These are phyloP conservation scores for Euura lappo DNA, from an alignment of 1,140 invertebrate genomes.

Conservation along the genomic window DNA sequence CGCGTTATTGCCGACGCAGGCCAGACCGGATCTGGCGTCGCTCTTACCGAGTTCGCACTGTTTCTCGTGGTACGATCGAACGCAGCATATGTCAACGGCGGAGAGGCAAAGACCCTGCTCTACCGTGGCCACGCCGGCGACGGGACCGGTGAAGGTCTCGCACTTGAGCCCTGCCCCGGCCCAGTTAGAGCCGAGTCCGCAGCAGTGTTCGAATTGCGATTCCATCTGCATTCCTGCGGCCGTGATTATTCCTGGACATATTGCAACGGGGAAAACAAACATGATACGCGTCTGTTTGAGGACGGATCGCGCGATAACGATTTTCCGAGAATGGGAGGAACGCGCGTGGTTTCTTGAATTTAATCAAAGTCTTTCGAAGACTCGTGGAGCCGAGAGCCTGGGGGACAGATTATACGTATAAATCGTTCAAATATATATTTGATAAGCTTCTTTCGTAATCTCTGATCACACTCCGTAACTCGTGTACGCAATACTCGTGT, in stretches of 20 bases:
- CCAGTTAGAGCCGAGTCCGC: constrained; percentile 59
- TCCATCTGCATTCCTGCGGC: constrained; percentile 46
- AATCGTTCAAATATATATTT: too few relatives aligned
- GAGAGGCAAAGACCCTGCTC: constrained; percentile 61
- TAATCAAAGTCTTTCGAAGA: too few relatives aligned
- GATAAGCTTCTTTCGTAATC: too few relatives aligned
- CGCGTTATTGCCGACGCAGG: constrained; percentile 42
- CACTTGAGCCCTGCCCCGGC: constrained; percentile 58
- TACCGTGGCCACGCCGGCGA: constrained; percentile 50
- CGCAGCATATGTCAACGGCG: constrained; percentile 62
- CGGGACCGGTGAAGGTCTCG: constrained; percentile 55
- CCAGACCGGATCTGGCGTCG: constrained; percentile 54
- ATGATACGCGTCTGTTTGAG: too few relatives aligned
- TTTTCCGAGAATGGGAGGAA: too few relatives aligned
- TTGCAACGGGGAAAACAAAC: background rate
- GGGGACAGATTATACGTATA: too few relatives aligned
- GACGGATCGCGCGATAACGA: too few relatives aligned
- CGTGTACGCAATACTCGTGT: too few relatives aligned
- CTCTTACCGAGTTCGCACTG: constrained; percentile 60
- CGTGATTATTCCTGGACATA: background rate
- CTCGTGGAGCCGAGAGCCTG: too few relatives aligned
- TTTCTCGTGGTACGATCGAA: constrained; percentile 47
- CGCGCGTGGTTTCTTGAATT: too few relatives aligned
- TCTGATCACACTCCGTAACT: too few relatives aligned
- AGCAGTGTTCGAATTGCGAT: constrained; percentile 60